These are phyloP conservation scores for Sinopyrophorus schimmeli DNA, from an alignment of 2,888 invertebrate species.

Conservation along the genomic window DNA sequence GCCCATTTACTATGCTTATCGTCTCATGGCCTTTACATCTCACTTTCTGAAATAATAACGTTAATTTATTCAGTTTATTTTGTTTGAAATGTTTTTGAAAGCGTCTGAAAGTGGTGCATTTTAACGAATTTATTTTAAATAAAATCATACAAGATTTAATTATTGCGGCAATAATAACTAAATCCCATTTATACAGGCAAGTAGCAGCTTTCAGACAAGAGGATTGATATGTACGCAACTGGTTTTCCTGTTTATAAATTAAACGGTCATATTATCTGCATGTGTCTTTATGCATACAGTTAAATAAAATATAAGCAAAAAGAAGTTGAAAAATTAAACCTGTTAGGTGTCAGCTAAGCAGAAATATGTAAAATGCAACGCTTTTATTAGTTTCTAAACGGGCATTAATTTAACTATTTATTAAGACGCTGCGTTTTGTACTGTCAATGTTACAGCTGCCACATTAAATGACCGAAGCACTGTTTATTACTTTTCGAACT, in stretches of 20 bases:
- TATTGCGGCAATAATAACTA: conserved; percentile 1
- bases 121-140: no score
- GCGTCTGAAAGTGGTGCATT: no score
- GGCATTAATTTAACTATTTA: conserved; percentile 17
- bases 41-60: no score
- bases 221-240: conserved; percentile 13
- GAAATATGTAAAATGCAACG: conserved; percentile 24
- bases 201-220: conserved; percentile 7
- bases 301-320: conserved; percentile 12
- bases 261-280: conserved; percentile 16
- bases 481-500: no score
- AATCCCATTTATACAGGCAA: conserved; percentile 2
- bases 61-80: no score
- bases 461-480: no score
- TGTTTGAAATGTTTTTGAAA: no score
- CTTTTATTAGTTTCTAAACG: conserved; percentile 24
- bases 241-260: conserved; percentile 16
- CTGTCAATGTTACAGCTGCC: neutral
- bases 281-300: conserved; percentile 15
- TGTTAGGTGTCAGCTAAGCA: conserved; percentile 33
- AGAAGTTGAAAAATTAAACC: conserved; percentile 25
- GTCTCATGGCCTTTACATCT: no score
- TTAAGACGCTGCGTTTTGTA: conserved; percentile 5
- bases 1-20: no score
- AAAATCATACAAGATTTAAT: no score